Evolutionary conservation across 2,113 vertebrate genomes (phyloP).

Genomic region (Ophthalmolycus amberensis): DNA sequence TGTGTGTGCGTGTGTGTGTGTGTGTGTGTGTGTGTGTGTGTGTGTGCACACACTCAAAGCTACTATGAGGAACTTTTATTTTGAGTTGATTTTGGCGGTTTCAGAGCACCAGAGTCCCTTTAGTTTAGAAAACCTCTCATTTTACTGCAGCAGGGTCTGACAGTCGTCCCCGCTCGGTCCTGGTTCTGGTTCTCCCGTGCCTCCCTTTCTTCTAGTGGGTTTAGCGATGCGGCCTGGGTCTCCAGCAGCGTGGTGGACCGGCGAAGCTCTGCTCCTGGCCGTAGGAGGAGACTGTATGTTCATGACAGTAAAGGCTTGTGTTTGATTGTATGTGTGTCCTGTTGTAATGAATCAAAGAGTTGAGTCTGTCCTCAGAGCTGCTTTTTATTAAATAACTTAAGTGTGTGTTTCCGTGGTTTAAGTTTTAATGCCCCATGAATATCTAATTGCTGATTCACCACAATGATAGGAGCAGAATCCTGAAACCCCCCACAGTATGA

Average conservation of each 20-base stretch:
- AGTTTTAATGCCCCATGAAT: neutral
- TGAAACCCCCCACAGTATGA: neutral
- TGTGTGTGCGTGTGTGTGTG: too few relatives aligned
- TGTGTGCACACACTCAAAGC: too few relatives aligned
- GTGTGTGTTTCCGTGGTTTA: neutral
- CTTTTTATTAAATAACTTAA: neutral
- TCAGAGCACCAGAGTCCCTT: neutral
- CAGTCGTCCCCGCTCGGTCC: too few relatives aligned
- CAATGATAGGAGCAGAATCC: neutral
- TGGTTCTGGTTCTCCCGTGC: too few relatives aligned
- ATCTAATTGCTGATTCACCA: neutral
- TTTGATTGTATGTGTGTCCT: neutral
- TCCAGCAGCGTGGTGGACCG: too few relatives aligned
- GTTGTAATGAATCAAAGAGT: too few relatives aligned
- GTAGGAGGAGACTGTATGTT: neutral
- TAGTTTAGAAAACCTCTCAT: neutral
- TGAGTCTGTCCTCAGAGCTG: neutral
- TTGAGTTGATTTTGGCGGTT: too few relatives aligned
- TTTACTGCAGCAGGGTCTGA: too few relatives aligned
- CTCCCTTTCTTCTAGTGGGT: too few relatives aligned
- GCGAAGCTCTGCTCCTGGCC: too few relatives aligned
- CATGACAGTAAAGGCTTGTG: neutral
- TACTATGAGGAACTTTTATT: neutral
- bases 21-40: too few relatives aligned
- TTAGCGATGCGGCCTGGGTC: too few relatives aligned